A percentile compares a stretch with the other conserved stretches of the same genome.
Evolutionary conservation across 2,113 vertebrate genomes (phyloP).

Genomic region (Oryzias javanicus): DNA sequence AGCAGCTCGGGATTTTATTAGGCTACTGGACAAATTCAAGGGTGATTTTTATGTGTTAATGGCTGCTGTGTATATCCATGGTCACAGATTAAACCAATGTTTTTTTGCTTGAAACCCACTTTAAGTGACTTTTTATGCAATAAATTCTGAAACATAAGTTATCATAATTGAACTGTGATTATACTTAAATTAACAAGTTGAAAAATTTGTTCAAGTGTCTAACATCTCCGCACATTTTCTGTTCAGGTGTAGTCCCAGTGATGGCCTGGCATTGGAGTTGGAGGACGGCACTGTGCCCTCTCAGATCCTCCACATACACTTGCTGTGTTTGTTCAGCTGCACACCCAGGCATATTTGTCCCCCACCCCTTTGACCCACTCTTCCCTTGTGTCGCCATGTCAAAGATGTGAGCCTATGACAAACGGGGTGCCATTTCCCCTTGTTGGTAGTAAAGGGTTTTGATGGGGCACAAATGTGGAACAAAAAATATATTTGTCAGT

Average conservation of each 20-base stretch:
- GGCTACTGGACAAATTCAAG: not conserved
- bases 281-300: constrained; percentile 39
- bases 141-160: too few relatives aligned
- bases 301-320: constrained; percentile 59
- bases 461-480: too few relatives aligned
- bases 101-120: too few relatives aligned
- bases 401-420: constrained; percentile 34
- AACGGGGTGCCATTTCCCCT: constrained; percentile 5
- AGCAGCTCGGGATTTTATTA: constrained; percentile 1
- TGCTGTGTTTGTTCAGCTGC: constrained; percentile 77
- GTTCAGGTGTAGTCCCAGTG: constrained; percentile 4
- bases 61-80: too few relatives aligned
- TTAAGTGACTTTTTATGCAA: too few relatives aligned
- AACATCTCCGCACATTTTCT: too few relatives aligned
- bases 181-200: too few relatives aligned
- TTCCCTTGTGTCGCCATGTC: constrained; percentile 22
- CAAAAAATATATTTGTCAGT: too few relatives aligned
- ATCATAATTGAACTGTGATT: too few relatives aligned
- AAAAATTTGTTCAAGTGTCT: too few relatives aligned
- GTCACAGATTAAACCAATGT: too few relatives aligned
- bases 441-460: constrained; percentile 9
- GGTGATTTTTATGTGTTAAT: too few relatives aligned
- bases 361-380: constrained; percentile 15
- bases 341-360: constrained; percentile 24
- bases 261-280: constrained; percentile 33